A percentile compares a stretch with the other conserved stretches of the same genome.
phyloP scores from a whole-genome alignment of 2,797 vertebrate species.

The Neosilurus mollespiculum region DNA sequence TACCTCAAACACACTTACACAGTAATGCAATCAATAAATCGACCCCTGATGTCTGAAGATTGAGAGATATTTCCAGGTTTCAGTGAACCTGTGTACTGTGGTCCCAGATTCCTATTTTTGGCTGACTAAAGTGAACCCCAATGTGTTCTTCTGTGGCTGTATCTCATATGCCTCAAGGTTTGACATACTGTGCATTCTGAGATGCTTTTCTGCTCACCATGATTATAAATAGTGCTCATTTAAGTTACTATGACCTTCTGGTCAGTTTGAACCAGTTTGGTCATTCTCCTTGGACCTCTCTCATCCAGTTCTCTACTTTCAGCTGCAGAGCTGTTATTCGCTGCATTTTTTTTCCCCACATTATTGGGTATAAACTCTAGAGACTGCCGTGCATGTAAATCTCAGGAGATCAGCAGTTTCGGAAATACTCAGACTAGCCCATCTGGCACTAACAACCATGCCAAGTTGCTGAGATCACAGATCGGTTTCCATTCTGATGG shows the following conservation, averaged over 20 bases:
- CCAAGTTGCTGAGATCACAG: background rate
- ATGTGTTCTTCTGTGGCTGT: slow-evolving; percentile 6
- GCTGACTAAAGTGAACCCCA: background rate
- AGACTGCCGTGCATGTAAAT: background rate
- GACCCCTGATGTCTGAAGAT: background rate
- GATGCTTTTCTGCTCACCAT: background rate
- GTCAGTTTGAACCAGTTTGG: background rate
- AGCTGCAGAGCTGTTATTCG: background rate
- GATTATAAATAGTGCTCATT: background rate
- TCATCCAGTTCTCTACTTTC: background rate
- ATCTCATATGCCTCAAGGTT: background rate
- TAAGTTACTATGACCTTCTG: background rate
- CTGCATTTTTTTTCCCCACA: background rate
- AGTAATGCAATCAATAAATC: background rate
- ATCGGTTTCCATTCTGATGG: background rate
- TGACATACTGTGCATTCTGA: background rate
- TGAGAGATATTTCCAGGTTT: background rate
- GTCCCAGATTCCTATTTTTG: background rate
- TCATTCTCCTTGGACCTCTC: background rate
- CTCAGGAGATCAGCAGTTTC: background rate
- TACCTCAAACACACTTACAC: background rate
- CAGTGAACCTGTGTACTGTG: background rate
- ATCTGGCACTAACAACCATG: background rate
- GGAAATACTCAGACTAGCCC: background rate
- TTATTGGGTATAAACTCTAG: background rate